These are phyloP conservation scores for Syngnathus floridae DNA, from an alignment of 2,113 vertebrate species.

Conservation along the genomic window DNA sequence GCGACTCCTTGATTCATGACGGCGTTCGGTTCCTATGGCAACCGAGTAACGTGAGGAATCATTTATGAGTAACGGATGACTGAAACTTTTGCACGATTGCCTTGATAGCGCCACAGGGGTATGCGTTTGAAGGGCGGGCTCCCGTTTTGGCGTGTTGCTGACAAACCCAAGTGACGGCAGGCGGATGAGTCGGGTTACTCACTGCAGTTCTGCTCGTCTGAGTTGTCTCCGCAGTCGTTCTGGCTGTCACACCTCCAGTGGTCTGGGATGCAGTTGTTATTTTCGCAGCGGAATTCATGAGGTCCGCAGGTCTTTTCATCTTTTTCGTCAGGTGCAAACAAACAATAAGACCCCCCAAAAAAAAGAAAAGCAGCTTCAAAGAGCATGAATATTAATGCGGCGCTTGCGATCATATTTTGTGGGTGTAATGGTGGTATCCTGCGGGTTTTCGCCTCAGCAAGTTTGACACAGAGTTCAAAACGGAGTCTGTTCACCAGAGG, in stretches of 20 bases:
- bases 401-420: slow-evolving; percentile 46
- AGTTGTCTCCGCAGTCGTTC: slow-evolving; percentile 96
- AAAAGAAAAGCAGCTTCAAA: slow-evolving; percentile 69
- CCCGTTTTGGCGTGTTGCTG: neutral
- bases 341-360: slow-evolving; percentile 66
- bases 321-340: slow-evolving; percentile 74
- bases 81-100: too few species aligned
- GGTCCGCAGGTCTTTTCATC: slow-evolving; percentile 98
- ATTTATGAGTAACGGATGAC: too few species aligned
- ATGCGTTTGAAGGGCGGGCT: too few species aligned
- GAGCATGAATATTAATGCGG: slow-evolving; percentile 68
- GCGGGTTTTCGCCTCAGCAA: slow-evolving; percentile 56
- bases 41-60: too few species aligned
- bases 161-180: slow-evolving; percentile 28
- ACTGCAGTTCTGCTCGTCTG: slow-evolving; percentile 97
- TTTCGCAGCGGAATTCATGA: slow-evolving; percentile 96
- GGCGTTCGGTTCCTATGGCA: too few species aligned
- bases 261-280: slow-evolving; percentile 98
- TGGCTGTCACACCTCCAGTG: slow-evolving; percentile 98
- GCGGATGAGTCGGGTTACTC: slow-evolving; percentile 66
- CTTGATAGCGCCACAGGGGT: too few species aligned
- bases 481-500: slow-evolving; percentile 47
- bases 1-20: too few species aligned
- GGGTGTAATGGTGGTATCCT: slow-evolving; percentile 65
- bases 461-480: slow-evolving; percentile 65